These are phyloP conservation scores for Platorchestia sp. DNA, from an alignment of 1,140 invertebrate species.

Conservation along the genomic window DNA sequence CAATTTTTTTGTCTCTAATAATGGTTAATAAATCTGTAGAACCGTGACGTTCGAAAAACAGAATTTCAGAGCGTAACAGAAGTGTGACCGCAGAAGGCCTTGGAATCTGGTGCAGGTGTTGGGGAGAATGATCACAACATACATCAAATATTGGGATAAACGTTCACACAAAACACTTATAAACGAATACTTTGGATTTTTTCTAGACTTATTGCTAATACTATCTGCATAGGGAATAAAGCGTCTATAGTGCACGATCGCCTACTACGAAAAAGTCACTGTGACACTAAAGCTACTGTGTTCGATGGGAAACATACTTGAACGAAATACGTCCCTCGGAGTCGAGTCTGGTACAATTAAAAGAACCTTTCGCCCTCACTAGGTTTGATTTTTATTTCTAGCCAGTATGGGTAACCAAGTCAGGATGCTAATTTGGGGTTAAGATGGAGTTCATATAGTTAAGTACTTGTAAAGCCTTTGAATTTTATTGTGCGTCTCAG, in stretches of 20 bases:
- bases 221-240: conserved; percentile 45
- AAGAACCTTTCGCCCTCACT: neutral
- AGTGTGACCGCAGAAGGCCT: neutral
- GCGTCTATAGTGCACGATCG: neutral
- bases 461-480: neutral
- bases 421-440: no score
- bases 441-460: neutral
- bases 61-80: neutral
- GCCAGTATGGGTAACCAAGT: neutral
- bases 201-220: neutral
- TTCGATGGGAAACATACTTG: neutral
- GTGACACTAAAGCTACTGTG: neutral
- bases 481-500: neutral
- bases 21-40: neutral
- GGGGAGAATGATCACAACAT: neutral
- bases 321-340: neutral
- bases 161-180: neutral
- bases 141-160: neutral
- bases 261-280: neutral
- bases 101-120: neutral
- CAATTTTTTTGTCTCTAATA: neutral
- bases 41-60: neutral
- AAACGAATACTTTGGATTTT: neutral
- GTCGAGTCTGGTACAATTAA: neutral
- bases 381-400: neutral